Percentiles rank a stretch among this genome's conserved stretches.
phyloP scores from a whole-genome alignment of 1,140 invertebrate species.

The Diorhabda carinulata region DNA sequence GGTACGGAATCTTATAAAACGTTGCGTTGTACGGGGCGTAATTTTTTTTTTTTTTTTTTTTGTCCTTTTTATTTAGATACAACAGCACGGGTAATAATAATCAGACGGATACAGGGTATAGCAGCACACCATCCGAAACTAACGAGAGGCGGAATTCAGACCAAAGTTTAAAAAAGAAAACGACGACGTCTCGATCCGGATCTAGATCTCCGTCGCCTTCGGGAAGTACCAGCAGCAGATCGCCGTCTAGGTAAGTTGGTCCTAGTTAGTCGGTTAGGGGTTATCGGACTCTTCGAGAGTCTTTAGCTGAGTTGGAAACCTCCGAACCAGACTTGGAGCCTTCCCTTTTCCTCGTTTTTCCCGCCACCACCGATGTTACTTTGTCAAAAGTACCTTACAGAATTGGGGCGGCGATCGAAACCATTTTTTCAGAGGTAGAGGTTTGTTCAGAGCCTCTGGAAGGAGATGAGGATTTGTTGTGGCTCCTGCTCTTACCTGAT shows the following conservation, averaged over 20 bases:
- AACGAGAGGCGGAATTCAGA: constrained; percentile 42
- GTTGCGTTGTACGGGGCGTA: too few relatives aligned
- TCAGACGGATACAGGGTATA: constrained; percentile 46
- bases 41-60: neutral
- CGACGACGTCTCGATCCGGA: constrained; percentile 51
- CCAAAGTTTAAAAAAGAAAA: constrained; percentile 46
- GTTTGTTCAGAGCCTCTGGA: too few relatives aligned
- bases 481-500: too few relatives aligned
- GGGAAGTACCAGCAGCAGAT: constrained; percentile 51
- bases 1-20: neutral
- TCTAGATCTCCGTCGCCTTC: constrained; percentile 49
- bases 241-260: constrained; percentile 48
- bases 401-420: too few relatives aligned
- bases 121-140: constrained; percentile 37
- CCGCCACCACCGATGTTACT: neutral
- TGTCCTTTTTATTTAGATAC: constrained; percentile 26
- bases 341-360: too few relatives aligned
- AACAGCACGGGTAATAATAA: constrained; percentile 30
- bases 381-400: neutral
- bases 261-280: too few relatives aligned
- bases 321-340: too few relatives aligned
- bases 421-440: too few relatives aligned
- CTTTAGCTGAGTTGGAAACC: neutral
- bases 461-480: too few relatives aligned
- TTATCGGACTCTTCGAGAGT: neutral